A percentile compares a stretch with the other conserved stretches of the same genome.
phyloP scores from a whole-genome alignment of 1,140 invertebrate species.

The Leguminivora glycinivorella region DNA sequence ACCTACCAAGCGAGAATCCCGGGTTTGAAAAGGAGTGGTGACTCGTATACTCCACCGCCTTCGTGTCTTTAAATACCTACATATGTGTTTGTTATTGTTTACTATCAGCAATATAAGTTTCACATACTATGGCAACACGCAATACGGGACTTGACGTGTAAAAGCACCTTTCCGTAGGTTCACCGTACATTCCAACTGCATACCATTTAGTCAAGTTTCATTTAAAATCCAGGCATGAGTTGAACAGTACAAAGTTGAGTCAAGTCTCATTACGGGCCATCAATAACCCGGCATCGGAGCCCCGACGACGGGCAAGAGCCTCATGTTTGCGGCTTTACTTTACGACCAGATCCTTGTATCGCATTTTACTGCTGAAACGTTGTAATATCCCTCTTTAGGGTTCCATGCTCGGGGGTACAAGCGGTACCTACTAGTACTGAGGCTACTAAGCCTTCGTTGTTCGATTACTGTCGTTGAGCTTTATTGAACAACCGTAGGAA shows the following conservation, averaged over 20 bases:
- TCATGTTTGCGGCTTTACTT: constrained; percentile 37
- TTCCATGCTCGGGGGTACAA: not conserved
- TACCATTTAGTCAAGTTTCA: not conserved
- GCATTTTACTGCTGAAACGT: constrained; percentile 35
- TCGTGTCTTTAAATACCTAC: too few species aligned
- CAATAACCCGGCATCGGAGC: constrained; percentile 45
- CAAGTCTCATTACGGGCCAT: constrained; percentile 44
- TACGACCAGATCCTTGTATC: constrained; percentile 39
- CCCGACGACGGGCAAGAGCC: constrained; percentile 31
- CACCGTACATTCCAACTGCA: not conserved
- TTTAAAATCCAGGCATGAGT: constrained; percentile 15
- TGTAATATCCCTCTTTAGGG: constrained; percentile 39
- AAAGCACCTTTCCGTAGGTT: not conserved
- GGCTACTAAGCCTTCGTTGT: too few species aligned
- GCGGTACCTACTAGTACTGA: too few species aligned
- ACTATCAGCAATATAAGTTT: too few species aligned
- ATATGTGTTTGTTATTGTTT: too few species aligned
- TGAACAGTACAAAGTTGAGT: constrained; percentile 32
- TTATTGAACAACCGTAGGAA: too few species aligned
- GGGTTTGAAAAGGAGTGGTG: too few species aligned
- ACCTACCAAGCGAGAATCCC: too few species aligned
- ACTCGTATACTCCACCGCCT: too few species aligned
- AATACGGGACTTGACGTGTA: not conserved
- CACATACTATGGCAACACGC: not conserved
- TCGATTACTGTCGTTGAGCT: too few species aligned